Evolutionary conservation across 2,888 invertebrate species (phyloP), one percentile per base, ranked within the genome.

Genomic region (Agriopis aurantiaria): DNA sequence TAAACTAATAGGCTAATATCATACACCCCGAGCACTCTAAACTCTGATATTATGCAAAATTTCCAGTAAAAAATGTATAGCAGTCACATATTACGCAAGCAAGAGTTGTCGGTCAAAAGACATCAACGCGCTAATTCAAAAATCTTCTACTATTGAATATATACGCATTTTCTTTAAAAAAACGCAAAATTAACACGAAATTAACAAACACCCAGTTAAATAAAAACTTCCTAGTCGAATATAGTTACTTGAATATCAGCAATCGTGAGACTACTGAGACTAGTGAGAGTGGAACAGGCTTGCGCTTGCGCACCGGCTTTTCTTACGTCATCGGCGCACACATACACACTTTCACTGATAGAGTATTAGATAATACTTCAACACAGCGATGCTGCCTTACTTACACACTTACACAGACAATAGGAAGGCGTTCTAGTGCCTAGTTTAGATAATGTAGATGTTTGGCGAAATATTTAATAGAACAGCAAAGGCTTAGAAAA

Each of bases 311-410:
- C 84, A 81, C 80, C 78, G 81, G 77, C 80, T 74, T 65, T 64
- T 55, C 69, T 93, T 93, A 88, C 93, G 91, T 92, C 93, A 93
- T 72, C 80, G 82, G 78, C 86, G 79, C 91, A 86, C 92, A 92
- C 92, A 93, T 91, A 89, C 88, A 91, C 92, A 93, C 92, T 91
- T 89, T 86, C 90, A 89, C 89, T 92, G 92, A 92, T 92, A 91
- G 91, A 91, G 91, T 92, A 88, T 93, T 94, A 93, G 92, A 92
- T 93, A 93, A 94, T 90, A 88, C 82, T 84, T 84, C 83, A 85
- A 87, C 83, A 89, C 90, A 79, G 84, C 83, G 86, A 88, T 83
- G 88, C 87, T 91, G 92, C 86, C 92, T 92, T 91, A 93, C 93
- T 92, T 92, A 91, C 91, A 91, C 90, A 91, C 88, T 91, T 90